Evolutionary conservation across 2,113 vertebrate genomes (phyloP).

Genomic region (Capra hircus): DNA sequence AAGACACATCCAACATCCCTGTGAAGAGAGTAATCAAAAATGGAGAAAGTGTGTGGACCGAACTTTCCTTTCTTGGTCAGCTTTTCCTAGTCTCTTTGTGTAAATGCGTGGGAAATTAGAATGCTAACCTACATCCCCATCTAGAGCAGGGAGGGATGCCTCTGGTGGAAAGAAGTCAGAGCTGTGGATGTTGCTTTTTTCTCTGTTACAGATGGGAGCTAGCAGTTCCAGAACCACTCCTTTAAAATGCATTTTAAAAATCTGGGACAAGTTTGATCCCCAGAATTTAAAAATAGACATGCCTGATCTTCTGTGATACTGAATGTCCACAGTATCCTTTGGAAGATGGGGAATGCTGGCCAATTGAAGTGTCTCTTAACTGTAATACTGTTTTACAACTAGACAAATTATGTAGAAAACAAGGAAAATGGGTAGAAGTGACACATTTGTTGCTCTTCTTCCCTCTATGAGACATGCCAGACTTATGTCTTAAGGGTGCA

Average conservation of each 20-base stretch:
- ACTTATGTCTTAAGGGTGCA: background rate
- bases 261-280: background rate
- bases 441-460: background rate
- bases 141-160: background rate
- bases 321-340: background rate
- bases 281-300: background rate
- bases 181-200: background rate
- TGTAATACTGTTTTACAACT: background rate
- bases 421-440: background rate
- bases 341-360: background rate
- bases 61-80: background rate
- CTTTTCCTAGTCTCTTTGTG: background rate
- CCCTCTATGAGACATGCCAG: background rate
- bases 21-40: background rate
- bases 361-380: background rate
- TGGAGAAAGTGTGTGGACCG: rapidly evolving
- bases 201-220: background rate
- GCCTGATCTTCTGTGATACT: background rate
- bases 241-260: background rate
- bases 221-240: background rate
- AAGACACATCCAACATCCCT: background rate
- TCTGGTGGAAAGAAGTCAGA: background rate
- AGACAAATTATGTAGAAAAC: background rate
- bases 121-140: background rate
- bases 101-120: rapidly evolving